Evolutionary conservation across 2,888 invertebrate species (phyloP), one percentile per base, ranked within the genome.

Genomic region (Alviniconcha strummeri): DNA sequence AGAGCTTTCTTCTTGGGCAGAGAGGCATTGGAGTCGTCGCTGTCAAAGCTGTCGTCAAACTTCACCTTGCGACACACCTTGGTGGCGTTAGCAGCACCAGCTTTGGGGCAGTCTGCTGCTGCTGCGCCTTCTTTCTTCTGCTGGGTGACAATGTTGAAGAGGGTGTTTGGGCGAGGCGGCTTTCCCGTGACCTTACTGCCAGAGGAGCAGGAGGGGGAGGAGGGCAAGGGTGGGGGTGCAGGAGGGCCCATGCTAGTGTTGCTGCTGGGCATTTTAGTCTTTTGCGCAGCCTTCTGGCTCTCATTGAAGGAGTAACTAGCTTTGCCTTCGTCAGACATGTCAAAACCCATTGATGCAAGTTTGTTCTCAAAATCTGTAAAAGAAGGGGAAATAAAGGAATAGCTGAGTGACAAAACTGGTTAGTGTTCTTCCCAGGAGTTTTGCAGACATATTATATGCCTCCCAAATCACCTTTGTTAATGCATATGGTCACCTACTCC

Each of bases 351-450:
- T 19, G 89, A 88, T 78, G 90, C 88, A 83, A 93, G 88, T 87
- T 92, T 93, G 85, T 88, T 86, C 84, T 92, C 91, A 89, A 93
- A 93, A 84, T 92, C 93, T 93, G 90, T 79, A 60, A 67, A 55
- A 13, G 56, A 74, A 83, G 69, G 55, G 54, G 52, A 36, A 64
- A 56, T 54, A 19, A 11, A 72, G 19, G 60, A 36, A 60, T 60
- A 60, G 8, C 8, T 2, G 60, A 13, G 60, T 4, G 60, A 60
- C 8, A 8, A 60, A 13, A 60, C 60, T 60, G 36, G 36, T 36
- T 36, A 36, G 36, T 36, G 36, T 36, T 36, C 36, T 36, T 36
- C 36, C 36, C 36, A 36, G 36, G 36, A 36, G 3, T 36, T 36
- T 36, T 36, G 36, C 36, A 36, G 36, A 36, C 36, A 36, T 36